Base-by-base conservation (phyloP, 1,140 invertebrate species). In the Drosophila repletoides region DNA sequence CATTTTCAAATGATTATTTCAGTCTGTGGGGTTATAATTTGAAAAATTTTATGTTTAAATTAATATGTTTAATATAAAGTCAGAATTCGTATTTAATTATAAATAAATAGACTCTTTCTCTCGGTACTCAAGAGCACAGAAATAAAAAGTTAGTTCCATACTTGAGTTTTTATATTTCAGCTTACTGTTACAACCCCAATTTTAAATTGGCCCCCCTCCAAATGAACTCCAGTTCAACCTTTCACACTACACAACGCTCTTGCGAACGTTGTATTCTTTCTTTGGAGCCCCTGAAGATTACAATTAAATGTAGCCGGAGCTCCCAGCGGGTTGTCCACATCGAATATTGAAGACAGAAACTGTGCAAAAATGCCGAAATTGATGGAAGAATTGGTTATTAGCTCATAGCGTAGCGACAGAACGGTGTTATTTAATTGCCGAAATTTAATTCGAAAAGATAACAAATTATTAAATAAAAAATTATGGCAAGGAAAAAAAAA, bases 221-320 rank as follows among this genome's bases (percentile, higher is more conserved):
- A 63, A 63, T 55, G 12, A 72, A 61, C 55, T 64, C 59, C n/a
- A n/a, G n/a, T 60, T 48, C 63, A 76, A 76, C 72, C 72, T 80
- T 75, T 79, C 75, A 76, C 72, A 75, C 28, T 64, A 58, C 48
- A 67, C 52, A 43, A 22, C 28, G 15, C 26, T 24, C 71, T n/a
- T n/a, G n/a, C n/a, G 21, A 56, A 40, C 72, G 56, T n/a, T 48
- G 24, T 26, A 59, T 15, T 40, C 31, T n/a, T 21, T 28, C 64
- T 36, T 29, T 15, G 46, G 76, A 83, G 56, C 77, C 72, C 77
- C 77, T 49, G 76, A 80, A 81, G 65, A 80, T 72, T 72, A 83
- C 77, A 83, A 80, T 80, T 83, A 80, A 83, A 72, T 72, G 51
- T 46, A 59, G 69, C 56, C 64, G 41, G 38, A 60, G 29, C 29